Evolutionary conservation across 2,888 invertebrate species (phyloP), one percentile per base, ranked within the genome.

Genomic region (Callosobruchus maculatus): DNA sequence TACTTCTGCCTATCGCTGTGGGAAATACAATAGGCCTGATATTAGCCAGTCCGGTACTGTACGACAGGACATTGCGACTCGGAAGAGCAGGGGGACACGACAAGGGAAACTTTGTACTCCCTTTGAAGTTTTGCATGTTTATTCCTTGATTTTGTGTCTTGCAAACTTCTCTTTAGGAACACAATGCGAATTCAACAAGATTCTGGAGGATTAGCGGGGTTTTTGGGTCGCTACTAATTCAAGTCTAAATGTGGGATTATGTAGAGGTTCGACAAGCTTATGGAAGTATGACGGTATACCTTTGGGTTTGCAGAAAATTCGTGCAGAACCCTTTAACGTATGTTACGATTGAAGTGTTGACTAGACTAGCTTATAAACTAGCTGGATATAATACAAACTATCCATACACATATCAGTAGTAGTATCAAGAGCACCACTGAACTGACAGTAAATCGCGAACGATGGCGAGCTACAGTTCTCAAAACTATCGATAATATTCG

Each of bases 91-190:
- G 49, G 13, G 49, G 49, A 49, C 49, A 49, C 49, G 49, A 49
- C 1, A 13, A 49, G 49, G 13, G 49, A 49, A 49, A 49, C 49
- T 49, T 49, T 18, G 9, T 7, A 49, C 13, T 49, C 49, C 69
- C 78, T 78, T 78, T 78, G 78, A 78, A 75, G 78, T 77, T 73
- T 68, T 75, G 22, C 26, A 79, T 79, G 79, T 80, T 80, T 80
- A 77, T 81, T 79, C 78, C 78, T 80, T 78, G 80, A 81, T 80
- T 81, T 80, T 71, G 74, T 80, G 79, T 80, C 79, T 80, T 80
- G 73, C 74, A 77, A 80, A 77, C 80, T 77, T 78, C 70, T 18
- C 70, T 18, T 3, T 18, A 18, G 18, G 49, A 13, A 7, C 18
- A 49, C 49, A 49, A 49, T 18, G 49, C 13, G 49, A 49, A 18